Percentiles rank a stretch among this genome's conserved stretches.
Evolutionary conservation across 2,113 vertebrate species (phyloP).

Genomic region (Poeciliopsis occidentalis): DNA sequence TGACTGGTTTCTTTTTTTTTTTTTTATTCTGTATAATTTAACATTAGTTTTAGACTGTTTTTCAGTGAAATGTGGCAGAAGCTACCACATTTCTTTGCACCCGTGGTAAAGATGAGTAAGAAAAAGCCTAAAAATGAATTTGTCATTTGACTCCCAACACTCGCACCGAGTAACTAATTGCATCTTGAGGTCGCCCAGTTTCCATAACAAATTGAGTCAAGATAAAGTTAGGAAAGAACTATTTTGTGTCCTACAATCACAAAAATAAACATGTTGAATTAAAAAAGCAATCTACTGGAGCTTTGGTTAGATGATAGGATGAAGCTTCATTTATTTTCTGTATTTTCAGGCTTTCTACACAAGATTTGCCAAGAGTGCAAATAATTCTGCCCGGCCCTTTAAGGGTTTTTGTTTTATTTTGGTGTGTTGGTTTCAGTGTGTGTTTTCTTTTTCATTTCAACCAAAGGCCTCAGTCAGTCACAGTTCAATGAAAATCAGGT

Average conservation of each 20-base stretch:
- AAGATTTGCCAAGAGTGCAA: background rate
- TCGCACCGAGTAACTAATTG: background rate
- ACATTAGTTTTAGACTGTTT: background rate
- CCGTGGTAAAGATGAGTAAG: background rate
- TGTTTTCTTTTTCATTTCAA: too few species aligned
- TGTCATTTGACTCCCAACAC: background rate
- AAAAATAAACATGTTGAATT: background rate
- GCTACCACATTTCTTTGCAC: background rate
- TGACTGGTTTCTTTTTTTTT: too few species aligned
- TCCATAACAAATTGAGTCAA: too few species aligned
- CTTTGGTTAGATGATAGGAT: background rate
- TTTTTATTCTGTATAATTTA: too few species aligned
- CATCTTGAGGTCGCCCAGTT: too few species aligned
- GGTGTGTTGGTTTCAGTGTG: too few species aligned
- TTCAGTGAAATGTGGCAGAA: background rate
- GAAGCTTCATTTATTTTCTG: background rate
- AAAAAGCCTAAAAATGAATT: background rate
- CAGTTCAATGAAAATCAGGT: conserved; percentile 56
- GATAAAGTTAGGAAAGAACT: too few species aligned
- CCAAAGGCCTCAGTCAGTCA: background rate
- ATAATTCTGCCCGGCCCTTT: background rate
- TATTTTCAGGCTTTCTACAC: background rate
- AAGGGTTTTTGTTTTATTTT: background rate
- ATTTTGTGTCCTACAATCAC: background rate
- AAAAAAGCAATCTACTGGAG: background rate